Conservation (phyloP, 2,797 vertebrate species). For the Acanthopagrus latus region DNA sequence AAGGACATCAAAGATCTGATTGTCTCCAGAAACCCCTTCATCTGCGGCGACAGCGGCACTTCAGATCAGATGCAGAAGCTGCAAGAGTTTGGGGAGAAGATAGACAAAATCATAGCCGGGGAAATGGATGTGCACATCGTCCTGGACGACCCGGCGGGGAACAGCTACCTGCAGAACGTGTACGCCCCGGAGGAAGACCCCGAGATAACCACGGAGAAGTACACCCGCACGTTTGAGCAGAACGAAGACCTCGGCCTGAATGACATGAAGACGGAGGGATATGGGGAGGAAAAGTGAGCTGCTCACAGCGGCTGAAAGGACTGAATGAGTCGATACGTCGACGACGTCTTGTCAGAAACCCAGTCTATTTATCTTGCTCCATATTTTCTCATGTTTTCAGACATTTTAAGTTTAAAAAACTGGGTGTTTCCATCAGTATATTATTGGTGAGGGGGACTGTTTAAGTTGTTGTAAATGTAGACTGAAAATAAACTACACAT, state of each 20-base stretch:
- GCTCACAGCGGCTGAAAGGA: background rate
- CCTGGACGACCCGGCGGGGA: constrained; percentile 94
- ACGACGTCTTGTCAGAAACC: background rate
- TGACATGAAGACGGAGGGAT: constrained; percentile 95
- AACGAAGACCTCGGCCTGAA: constrained; percentile 97
- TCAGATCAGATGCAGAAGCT: constrained; percentile 83
- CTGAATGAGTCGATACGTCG: background rate
- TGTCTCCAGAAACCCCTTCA: constrained; percentile 93
- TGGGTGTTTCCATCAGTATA: constrained; percentile 1
- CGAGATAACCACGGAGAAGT: constrained; percentile 89
- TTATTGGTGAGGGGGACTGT: constrained; percentile 1
- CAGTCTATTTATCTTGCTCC: constrained; percentile 11
- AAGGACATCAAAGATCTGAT: constrained; percentile 91
- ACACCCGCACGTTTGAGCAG: constrained; percentile 90
- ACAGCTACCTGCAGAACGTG: constrained; percentile 98
- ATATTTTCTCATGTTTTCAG: constrained; percentile 37
- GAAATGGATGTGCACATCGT: constrained; percentile 84
- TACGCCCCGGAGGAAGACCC: constrained; percentile 95
- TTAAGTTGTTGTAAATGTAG: constrained; percentile 49
- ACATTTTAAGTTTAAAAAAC: constrained; percentile 45
- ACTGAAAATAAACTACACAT: background rate
- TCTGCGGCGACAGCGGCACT: constrained; percentile 89
- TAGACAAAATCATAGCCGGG: constrained; percentile 88
- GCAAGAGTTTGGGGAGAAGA: constrained; percentile 86
- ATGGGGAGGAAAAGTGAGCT: constrained; percentile 69